Percentiles rank a stretch among this genome's conserved stretches.
These are phyloP conservation scores for Eupithecia subumbrata DNA, from an alignment of 2,888 invertebrate species.

Conservation along the genomic window DNA sequence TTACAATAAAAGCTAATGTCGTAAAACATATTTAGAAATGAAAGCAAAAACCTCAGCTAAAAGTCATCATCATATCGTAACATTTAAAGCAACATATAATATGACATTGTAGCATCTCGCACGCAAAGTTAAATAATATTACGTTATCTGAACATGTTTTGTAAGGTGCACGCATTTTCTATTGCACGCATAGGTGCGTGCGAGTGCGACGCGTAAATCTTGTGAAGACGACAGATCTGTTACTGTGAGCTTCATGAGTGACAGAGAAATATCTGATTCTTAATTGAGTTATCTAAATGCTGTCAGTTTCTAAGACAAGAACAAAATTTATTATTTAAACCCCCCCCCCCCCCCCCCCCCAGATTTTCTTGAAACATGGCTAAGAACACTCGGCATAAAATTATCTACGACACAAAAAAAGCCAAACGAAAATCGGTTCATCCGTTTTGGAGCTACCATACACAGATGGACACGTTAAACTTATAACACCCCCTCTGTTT, in stretches of 20 bases:
- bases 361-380: too few relatives aligned
- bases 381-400: too few relatives aligned
- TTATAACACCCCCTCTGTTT: too few relatives aligned
- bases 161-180: conserved; percentile 50
- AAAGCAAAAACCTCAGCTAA: conserved; percentile 38
- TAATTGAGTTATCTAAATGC: neutral
- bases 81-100: conserved; percentile 9
- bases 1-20: neutral
- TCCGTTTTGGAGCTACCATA: too few relatives aligned
- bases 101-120: conserved; percentile 10
- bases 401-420: too few relatives aligned
- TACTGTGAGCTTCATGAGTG: neutral
- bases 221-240: neutral
- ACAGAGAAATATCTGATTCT: neutral
- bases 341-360: too few relatives aligned
- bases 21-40: neutral
- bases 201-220: conserved; percentile 20
- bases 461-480: too few relatives aligned
- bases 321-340: too few relatives aligned
- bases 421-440: too few relatives aligned
- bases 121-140: conserved; percentile 57
- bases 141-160: conserved; percentile 49
- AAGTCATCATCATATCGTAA: conserved; percentile 5
- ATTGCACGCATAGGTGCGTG: conserved; percentile 48
- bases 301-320: neutral